Base-by-base conservation (phyloP, 1,140 invertebrate species). In the Trissolcus basalis region DNA sequence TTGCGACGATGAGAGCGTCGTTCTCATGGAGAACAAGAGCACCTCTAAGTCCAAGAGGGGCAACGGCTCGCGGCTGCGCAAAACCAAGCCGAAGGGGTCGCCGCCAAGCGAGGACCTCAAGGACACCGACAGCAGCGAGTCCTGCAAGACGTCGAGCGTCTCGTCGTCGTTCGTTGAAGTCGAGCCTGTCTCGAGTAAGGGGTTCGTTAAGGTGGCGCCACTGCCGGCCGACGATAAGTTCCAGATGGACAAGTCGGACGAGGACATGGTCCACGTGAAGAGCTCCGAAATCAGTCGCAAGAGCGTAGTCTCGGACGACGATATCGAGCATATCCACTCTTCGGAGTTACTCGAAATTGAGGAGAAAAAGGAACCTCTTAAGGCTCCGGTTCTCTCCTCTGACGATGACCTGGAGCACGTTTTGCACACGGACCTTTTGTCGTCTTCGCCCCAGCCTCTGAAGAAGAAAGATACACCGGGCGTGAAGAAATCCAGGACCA, bases 381-480 rank as follows among this genome's bases (percentile, higher is more conserved):
- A 36, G 19, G 7, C 19, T 8, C 32, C 1, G 7, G 48, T 72
- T 1, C n/a, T 70, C 0, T 82, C 80, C 0, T 86, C 84, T 0
- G 85, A 87, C 14, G 86, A 88, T 1, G 86, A 87, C 43, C 10
- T 88, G 6, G 86, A 85, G 13, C 85, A 88, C 16, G 73, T 86
- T 4, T 75, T 78, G 8, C 75, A 81, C 9, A 82, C 83, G 3
- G 70, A 73, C 13, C 41, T 77, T 9, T 0, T 64, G 2, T 15
- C 48, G n/a, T 11, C 35, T 14, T 11, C 3, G 16, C 15, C 55
- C 4, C 12, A 47, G 13, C n/a, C 14, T n/a, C 5, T 10, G 14
- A 27, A 50, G 32, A 54, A 54, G 51, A 41, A 11, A 12, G 16
- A 50, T 7, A 4, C 51, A 11, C 32, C 32, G 10, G n/a, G n/a